Evolutionary conservation across 1,140 invertebrate genomes (phyloP).

Genomic region (Artemia franciscana): DNA sequence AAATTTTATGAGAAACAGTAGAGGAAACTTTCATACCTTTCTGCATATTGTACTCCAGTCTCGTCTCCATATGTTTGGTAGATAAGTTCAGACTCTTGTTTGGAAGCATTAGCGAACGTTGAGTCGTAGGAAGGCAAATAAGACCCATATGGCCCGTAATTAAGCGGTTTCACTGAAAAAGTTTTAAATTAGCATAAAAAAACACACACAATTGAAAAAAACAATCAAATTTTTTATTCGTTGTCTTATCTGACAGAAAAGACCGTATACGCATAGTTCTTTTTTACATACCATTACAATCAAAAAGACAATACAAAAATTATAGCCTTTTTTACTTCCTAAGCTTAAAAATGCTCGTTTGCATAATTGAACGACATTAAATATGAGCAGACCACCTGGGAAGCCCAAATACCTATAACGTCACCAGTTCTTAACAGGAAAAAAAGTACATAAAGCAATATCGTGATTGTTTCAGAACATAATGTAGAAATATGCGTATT

Average conservation of each 20-base stretch:
- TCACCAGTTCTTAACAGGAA: too few species aligned
- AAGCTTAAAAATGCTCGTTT: too few species aligned
- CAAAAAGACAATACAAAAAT: too few species aligned
- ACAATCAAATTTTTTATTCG: constrained; percentile 3
- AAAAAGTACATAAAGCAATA: too few species aligned
- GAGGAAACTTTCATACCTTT: too few species aligned
- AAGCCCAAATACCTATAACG: too few species aligned
- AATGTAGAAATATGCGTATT: too few species aligned
- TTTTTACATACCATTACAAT: not conserved
- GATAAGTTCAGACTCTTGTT: constrained; percentile 78
- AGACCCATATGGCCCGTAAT: constrained; percentile 82
- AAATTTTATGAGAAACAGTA: too few species aligned
- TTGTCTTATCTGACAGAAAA: constrained; percentile 4
- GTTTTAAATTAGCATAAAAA: constrained; percentile 1
- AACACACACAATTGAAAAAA: not conserved
- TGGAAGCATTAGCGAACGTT: constrained; percentile 74
- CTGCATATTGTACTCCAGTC: constrained; percentile 59
- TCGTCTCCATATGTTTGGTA: constrained; percentile 76
- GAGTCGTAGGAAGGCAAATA: constrained; percentile 88
- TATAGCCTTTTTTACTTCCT: too few species aligned
- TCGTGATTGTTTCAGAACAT: too few species aligned
- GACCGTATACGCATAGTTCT: not conserved
- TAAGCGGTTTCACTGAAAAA: constrained; percentile 51
- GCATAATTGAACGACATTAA: too few species aligned
- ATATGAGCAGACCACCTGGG: too few species aligned